Conservation (phyloP, 2,888 invertebrate species). For the Scaptomyza cyrtandrae region DNA sequence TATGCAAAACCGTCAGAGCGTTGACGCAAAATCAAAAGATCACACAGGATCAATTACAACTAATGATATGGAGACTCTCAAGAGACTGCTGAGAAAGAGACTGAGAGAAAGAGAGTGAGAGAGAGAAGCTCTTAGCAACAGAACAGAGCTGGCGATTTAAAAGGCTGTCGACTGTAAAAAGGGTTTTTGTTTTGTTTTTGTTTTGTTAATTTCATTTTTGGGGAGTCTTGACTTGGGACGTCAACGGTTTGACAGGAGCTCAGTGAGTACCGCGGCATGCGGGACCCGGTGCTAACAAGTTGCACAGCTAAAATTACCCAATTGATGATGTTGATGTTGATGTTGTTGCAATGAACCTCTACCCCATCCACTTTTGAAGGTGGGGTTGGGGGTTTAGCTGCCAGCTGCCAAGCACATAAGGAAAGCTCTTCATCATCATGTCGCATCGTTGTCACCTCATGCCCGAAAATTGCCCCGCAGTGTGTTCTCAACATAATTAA, state of each 20-base stretch:
- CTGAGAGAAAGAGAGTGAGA: not conserved
- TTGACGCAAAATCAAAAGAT: conserved; percentile 80
- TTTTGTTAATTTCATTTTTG: conserved; percentile 3
- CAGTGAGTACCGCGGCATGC: conserved; percentile 50
- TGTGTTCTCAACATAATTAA: conserved; percentile 71
- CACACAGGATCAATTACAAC: conserved; percentile 81
- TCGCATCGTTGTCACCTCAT: conserved; percentile 80
- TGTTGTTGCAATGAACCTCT: not conserved
- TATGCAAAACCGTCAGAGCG: conserved; percentile 69
- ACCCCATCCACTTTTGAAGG: not conserved
- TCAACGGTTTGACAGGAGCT: conserved; percentile 62
- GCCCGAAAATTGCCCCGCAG: conserved; percentile 57
- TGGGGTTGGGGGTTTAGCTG: conserved; percentile 1
- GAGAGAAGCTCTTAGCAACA: conserved; percentile 10
- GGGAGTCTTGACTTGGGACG: conserved; percentile 63
- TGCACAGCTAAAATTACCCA: conserved; percentile 76
- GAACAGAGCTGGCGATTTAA: conserved; percentile 16
- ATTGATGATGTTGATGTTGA: conserved; percentile 64
- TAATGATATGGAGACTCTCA: conserved; percentile 75
- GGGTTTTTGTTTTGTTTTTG: conserved; percentile 6
- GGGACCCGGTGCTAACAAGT: conserved; percentile 77
- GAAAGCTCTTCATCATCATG: conserved; percentile 68
- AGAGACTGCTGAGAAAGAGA: not conserved
- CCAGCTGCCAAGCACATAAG: conserved; percentile 29
- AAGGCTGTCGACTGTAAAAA: conserved; percentile 17